Evolutionary conservation across 2,797 vertebrate species (phyloP).

Genomic region (Pogoniulus pusillus): DNA sequence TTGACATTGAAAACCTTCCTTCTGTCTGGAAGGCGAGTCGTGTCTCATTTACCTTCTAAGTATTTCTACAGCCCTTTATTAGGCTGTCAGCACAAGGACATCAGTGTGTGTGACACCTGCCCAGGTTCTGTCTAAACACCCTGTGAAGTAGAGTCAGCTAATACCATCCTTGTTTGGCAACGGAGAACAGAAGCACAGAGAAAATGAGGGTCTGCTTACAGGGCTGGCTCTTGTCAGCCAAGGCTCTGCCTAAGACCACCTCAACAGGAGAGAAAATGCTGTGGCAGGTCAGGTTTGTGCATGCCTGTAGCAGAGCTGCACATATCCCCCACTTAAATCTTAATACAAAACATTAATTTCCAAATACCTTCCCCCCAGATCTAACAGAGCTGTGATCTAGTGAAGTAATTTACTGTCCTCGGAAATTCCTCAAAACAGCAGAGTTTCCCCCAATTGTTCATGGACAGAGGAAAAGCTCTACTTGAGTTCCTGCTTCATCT

Average conservation of each 20-base stretch:
- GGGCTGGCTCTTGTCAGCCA: background rate
- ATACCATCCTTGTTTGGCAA: background rate
- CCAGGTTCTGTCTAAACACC: background rate
- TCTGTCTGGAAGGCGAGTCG: background rate
- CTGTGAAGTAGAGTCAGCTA: background rate
- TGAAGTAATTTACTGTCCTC: constrained; percentile 71
- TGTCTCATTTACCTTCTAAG: background rate
- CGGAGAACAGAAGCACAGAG: background rate
- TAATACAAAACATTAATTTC: constrained; percentile 64
- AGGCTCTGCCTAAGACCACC: background rate
- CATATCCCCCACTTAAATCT: background rate
- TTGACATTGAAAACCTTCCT: background rate
- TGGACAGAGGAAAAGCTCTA: constrained; percentile 65
- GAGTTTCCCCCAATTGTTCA: constrained; percentile 78
- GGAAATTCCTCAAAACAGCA: constrained; percentile 73
- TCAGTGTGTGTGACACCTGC: background rate
- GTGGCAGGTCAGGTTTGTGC: background rate
- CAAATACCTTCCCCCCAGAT: constrained; percentile 55
- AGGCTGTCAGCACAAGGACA: background rate
- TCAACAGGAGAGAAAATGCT: background rate
- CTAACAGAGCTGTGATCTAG: constrained; percentile 66
- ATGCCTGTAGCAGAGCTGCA: background rate
- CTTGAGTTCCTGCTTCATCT: constrained; percentile 47
- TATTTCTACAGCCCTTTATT: background rate
- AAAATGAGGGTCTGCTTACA: rapidly evolving